phyloP scores from a whole-genome alignment of 2,797 vertebrate genomes.

The Percopsis omiscomaycus region DNA sequence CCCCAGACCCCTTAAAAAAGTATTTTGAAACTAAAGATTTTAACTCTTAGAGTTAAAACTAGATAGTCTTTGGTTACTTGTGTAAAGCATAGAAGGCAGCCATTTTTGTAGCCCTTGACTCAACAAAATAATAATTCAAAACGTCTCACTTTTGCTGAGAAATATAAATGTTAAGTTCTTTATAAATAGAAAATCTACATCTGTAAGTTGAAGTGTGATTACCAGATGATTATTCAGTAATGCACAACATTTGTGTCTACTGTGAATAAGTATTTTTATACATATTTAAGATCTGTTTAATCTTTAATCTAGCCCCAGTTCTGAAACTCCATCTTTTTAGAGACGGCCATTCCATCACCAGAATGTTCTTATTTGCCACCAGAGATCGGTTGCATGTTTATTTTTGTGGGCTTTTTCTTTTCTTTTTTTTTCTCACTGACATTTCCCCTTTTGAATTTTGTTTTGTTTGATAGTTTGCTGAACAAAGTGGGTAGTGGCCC shows the following conservation, averaged over 20 bases:
- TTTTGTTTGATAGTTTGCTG: slow-evolving; percentile 10
- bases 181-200: slow-evolving; percentile 64
- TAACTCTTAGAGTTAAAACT: slow-evolving; percentile 41
- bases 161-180: slow-evolving; percentile 67
- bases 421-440: slow-evolving; percentile 60
- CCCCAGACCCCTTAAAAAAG: slow-evolving; percentile 50
- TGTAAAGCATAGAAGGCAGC: slow-evolving; percentile 36
- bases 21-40: slow-evolving; percentile 69
- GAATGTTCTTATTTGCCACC: slow-evolving; percentile 43
- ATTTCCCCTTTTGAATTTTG: slow-evolving; percentile 34
- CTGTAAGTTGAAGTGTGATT: slow-evolving; percentile 74
- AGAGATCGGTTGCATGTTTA: slow-evolving; percentile 25
- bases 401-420: slow-evolving; percentile 1
- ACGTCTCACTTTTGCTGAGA: slow-evolving; percentile 80
- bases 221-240: slow-evolving; percentile 75
- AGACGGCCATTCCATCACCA: slow-evolving; percentile 63
- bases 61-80: slow-evolving; percentile 45
- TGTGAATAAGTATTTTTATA: slow-evolving; percentile 81
- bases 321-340: slow-evolving; percentile 56
- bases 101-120: slow-evolving; percentile 59
- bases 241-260: slow-evolving; percentile 81
- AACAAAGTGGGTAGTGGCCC: not conserved
- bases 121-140: slow-evolving; percentile 61
- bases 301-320: slow-evolving; percentile 48
- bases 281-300: slow-evolving; percentile 62